Percentiles rank a stretch among this genome's conserved stretches.
Evolutionary conservation across 2,113 vertebrate genomes (phyloP).

Genomic region (Macquaria ambigua): DNA sequence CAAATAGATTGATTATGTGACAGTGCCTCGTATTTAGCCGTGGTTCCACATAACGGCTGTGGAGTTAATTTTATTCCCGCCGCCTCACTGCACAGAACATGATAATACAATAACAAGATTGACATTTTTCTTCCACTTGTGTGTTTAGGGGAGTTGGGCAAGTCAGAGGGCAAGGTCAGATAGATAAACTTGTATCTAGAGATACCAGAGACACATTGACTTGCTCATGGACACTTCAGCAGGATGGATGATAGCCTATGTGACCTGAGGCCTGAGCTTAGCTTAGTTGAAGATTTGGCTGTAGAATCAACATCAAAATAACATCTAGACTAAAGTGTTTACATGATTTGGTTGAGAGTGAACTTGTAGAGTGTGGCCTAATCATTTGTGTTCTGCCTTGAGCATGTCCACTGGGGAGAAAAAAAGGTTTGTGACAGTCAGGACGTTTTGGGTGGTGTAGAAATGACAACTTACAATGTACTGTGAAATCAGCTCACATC

Average conservation of each 20-base stretch:
- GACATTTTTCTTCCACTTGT: neutral
- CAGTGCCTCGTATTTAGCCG: constrained; percentile 2
- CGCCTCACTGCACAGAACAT: neutral
- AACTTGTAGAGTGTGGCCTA: neutral
- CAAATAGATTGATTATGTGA: constrained; percentile 53
- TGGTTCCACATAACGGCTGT: neutral
- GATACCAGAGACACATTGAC: neutral
- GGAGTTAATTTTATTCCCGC: neutral
- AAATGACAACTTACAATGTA: constrained; percentile 64
- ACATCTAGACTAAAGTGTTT: neutral
- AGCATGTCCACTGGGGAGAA: neutral
- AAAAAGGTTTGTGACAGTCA: neutral
- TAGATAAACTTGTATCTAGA: neutral
- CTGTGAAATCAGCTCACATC: constrained; percentile 75
- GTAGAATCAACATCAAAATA: neutral
- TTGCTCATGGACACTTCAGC: constrained; percentile 1
- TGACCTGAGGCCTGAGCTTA: constrained; percentile 1
- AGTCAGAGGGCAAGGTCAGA: constrained; percentile 17
- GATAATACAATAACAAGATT: neutral
- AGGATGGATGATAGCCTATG: neutral
- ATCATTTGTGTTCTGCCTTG: constrained; percentile 14
- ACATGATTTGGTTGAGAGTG: neutral
- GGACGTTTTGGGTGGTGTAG: constrained; percentile 41
- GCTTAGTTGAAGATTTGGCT: neutral
- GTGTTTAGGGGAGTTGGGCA: neutral